These are phyloP conservation scores for Alosa alosa DNA, from an alignment of 2,113 vertebrate genomes.

Conservation along the genomic window DNA sequence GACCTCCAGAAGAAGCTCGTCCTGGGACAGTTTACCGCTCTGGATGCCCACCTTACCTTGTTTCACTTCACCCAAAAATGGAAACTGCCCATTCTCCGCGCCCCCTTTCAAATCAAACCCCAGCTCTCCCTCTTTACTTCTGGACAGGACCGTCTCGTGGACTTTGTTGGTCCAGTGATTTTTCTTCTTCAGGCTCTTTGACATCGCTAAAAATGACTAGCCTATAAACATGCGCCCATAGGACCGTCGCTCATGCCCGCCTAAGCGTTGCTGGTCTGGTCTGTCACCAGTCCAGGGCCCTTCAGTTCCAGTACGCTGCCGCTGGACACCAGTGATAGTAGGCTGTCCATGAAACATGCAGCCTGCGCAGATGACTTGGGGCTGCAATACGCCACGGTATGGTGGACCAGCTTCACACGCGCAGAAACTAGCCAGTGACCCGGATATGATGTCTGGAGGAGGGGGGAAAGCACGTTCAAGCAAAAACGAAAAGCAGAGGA, in stretches of 20 bases:
- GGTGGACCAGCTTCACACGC: constrained; percentile 46
- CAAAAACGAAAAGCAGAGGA: constrained; percentile 49
- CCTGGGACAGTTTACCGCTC: constrained; percentile 90
- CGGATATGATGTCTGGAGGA: constrained; percentile 79
- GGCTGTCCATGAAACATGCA: constrained; percentile 63
- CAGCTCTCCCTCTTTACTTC: constrained; percentile 90
- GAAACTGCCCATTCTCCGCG: constrained; percentile 95
- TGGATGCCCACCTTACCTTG: constrained; percentile 91
- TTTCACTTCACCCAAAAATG: constrained; percentile 92
- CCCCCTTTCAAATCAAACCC: constrained; percentile 95
- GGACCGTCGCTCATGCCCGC: constrained; percentile 60
- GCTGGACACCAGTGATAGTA: constrained; percentile 51
- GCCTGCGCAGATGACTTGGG: constrained; percentile 52
- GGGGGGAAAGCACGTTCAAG: constrained; percentile 70
- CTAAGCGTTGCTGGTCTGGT: constrained; percentile 38
- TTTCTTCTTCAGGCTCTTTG: constrained; percentile 98
- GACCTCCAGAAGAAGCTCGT: constrained; percentile 95
- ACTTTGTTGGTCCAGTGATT: constrained; percentile 99
- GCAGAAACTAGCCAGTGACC: constrained; percentile 70
- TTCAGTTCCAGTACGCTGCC: constrained; percentile 55
- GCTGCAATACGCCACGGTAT: constrained; percentile 65
- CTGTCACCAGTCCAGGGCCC: constrained; percentile 52
- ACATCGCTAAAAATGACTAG: constrained; percentile 81
- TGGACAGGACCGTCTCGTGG: constrained; percentile 90
- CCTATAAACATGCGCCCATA: constrained; percentile 59